phyloP scores from a whole-genome alignment of 2,797 vertebrate species.

The Notolepis coatsorum region DNA sequence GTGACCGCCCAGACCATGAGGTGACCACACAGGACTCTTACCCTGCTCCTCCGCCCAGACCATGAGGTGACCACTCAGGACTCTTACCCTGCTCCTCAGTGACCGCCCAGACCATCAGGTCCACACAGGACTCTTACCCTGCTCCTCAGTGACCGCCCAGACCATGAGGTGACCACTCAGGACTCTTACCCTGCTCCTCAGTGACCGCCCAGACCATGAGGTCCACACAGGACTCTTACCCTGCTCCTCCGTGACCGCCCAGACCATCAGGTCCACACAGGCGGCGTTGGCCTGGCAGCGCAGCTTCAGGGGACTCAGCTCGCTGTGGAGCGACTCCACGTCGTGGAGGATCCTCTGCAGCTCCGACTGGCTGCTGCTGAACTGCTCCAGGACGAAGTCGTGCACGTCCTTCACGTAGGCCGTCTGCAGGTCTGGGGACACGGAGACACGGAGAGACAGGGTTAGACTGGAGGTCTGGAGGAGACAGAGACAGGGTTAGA shows the following conservation, averaged over 20 bases:
- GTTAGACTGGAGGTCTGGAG: neutral
- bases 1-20: too few species aligned
- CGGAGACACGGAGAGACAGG: neutral
- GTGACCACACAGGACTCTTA: too few species aligned
- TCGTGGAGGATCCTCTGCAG: slow-evolving; percentile 97
- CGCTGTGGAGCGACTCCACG: slow-evolving; percentile 90
- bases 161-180: too few species aligned
- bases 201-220: too few species aligned
- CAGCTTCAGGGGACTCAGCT: slow-evolving; percentile 93
- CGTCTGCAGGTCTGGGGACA: slow-evolving; percentile 90
- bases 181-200: too few species aligned
- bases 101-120: too few species aligned
- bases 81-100: too few species aligned
- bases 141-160: too few species aligned
- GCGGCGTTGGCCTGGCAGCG: slow-evolving; percentile 97
- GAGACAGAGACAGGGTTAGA: neutral
- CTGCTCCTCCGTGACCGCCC: slow-evolving; percentile 98
- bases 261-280: slow-evolving; percentile 99
- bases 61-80: too few species aligned
- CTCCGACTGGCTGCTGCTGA: slow-evolving; percentile 95
- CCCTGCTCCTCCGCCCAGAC: too few species aligned
- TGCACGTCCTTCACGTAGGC: slow-evolving; percentile 96
- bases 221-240: slow-evolving; percentile 78
- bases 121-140: too few species aligned
- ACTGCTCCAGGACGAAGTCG: slow-evolving; percentile 97